phyloP scores from a whole-genome alignment of 2,797 vertebrate genomes.

The Manis pentadactyla region DNA sequence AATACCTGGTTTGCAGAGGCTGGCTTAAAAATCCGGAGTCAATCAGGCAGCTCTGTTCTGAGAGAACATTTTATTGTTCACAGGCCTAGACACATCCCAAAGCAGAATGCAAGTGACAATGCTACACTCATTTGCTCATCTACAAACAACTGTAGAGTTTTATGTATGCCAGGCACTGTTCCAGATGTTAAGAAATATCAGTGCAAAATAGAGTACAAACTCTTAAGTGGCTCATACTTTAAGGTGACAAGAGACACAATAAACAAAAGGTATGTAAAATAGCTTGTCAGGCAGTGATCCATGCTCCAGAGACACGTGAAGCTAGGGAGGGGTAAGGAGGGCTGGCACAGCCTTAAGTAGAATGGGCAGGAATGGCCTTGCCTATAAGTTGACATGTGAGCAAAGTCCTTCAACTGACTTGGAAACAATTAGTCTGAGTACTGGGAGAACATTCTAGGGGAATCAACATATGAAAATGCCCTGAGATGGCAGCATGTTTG shows the following conservation, averaged over 20 bases:
- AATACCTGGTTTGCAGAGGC: background rate
- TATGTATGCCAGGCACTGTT: background rate
- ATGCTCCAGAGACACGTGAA: background rate
- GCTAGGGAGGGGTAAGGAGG: background rate
- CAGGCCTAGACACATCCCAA: background rate
- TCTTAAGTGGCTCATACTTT: background rate
- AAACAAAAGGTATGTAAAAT: background rate
- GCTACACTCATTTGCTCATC: background rate
- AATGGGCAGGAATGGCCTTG: background rate
- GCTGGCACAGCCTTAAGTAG: background rate
- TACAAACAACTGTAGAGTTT: background rate
- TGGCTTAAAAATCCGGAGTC: background rate
- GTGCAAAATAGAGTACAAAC: background rate
- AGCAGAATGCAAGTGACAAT: background rate
- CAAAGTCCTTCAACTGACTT: background rate
- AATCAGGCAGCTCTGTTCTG: background rate
- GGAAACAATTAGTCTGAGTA: background rate
- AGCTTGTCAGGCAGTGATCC: background rate
- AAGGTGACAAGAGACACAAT: background rate
- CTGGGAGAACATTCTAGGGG: background rate
- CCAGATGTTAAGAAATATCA: background rate
- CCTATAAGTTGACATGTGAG: background rate
- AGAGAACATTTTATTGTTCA: background rate
- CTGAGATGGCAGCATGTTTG: too few species aligned
- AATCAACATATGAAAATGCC: background rate